Evolutionary conservation across 2,888 invertebrate species (phyloP).

Genomic region (Girardia tigrina): DNA sequence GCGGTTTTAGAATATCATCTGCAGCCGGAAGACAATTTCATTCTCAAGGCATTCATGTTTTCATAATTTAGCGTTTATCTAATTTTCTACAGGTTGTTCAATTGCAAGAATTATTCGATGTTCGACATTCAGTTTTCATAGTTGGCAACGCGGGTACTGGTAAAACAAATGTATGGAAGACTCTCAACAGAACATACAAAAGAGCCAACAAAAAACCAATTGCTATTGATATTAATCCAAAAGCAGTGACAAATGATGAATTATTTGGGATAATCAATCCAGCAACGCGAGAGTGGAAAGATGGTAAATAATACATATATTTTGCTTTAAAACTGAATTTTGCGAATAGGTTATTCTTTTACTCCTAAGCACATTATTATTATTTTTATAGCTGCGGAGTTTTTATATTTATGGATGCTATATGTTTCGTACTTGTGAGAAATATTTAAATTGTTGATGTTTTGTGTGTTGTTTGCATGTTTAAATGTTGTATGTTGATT

Average conservation of each 20-base stretch:
- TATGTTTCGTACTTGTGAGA: too few species aligned
- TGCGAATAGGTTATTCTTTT: too few species aligned
- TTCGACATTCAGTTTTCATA: constrained; percentile 86
- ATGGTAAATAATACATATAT: constrained; percentile 52
- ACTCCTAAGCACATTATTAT: too few species aligned
- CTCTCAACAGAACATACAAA: constrained; percentile 73
- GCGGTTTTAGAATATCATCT: constrained; percentile 73
- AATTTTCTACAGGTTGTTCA: constrained; percentile 61
- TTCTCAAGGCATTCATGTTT: constrained; percentile 58
- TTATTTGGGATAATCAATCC: constrained; percentile 88
- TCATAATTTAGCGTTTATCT: not conserved
- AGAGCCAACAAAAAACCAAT: constrained; percentile 71
- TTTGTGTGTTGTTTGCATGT: too few species aligned
- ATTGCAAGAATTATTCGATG: constrained; percentile 79
- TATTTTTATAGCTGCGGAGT: too few species aligned
- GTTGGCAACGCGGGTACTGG: constrained; percentile 69
- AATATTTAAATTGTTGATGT: too few species aligned
- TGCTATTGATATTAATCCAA: constrained; percentile 81
- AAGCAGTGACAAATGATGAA: constrained; percentile 90
- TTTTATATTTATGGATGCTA: too few species aligned
- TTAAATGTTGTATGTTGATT: too few species aligned
- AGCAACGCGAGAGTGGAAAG: constrained; percentile 73
- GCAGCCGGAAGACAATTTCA: constrained; percentile 89
- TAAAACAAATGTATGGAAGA: constrained; percentile 85
- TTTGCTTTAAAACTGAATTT: not conserved